These are phyloP conservation scores for Diarsia brunnea DNA, from an alignment of 2,888 invertebrate genomes.

Conservation along the genomic window DNA sequence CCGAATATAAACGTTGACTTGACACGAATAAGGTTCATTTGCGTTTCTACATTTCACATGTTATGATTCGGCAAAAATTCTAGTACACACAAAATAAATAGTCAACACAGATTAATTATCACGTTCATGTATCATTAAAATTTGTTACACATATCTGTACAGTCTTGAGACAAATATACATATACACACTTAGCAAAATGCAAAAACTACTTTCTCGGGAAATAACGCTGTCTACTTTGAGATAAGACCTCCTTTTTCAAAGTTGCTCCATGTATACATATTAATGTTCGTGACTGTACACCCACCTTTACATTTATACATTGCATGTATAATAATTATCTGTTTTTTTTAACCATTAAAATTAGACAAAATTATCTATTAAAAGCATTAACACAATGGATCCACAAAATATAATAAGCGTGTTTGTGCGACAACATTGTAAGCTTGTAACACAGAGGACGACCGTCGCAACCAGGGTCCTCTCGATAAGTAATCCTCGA, in stretches of 20 bases:
- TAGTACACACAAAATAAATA: slow-evolving; percentile 33
- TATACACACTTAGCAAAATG: too few relatives aligned
- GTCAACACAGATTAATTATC: slow-evolving; percentile 47
- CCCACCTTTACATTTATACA: slow-evolving; percentile 29
- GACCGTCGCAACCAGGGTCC: background rate
- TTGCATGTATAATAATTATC: slow-evolving; percentile 33
- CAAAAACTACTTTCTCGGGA: too few relatives aligned
- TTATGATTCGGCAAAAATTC: slow-evolving; percentile 6
- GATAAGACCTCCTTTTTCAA: too few relatives aligned
- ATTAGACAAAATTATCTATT: background rate
- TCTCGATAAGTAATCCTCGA: background rate
- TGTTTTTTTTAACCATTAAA: background rate
- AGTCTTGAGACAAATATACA: too few relatives aligned
- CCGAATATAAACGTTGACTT: background rate
- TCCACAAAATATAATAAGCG: background rate
- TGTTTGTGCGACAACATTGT: background rate
- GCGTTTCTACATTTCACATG: background rate
- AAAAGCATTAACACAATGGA: slow-evolving; percentile 3
- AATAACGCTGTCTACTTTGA: too few relatives aligned
- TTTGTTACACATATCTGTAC: too few relatives aligned
- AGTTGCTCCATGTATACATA: too few relatives aligned
- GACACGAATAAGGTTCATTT: background rate
- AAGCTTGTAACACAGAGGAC: background rate
- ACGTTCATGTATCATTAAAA: too few relatives aligned
- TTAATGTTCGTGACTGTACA: too few relatives aligned